Base-by-base conservation (phyloP, 2,113 vertebrate species). In the Menidia beryllina region DNA sequence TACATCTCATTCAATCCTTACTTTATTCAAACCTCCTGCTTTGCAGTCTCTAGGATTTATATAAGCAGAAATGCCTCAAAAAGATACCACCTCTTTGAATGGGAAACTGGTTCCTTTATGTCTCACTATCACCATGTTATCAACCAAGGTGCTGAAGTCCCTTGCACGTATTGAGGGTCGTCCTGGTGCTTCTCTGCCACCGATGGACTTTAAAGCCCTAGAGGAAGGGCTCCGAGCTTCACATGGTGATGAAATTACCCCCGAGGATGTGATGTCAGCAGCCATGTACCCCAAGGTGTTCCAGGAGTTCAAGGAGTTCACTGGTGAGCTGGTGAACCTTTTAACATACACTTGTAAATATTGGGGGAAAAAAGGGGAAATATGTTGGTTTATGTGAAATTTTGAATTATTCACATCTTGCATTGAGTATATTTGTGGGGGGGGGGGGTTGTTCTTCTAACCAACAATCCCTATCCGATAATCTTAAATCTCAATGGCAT, bases 201-300 rank as follows among this genome's bases (percentile, higher is more conserved):
- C 95, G 0, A 75, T 97, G 93, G 95, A 98, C 61, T 96, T 98
- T 58, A 53, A 90, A 45, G 79, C 82, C 0, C 82, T 98, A 82
- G 94, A 96, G 76, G 88, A 90, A 63, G 93, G 94, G 8, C 88
- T 98, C 45, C 74, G 25, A 0, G 82, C 90, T 0, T 36, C 91
- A 4, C 94, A 97, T 0, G 88, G 89, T 1, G 95, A 96, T 0
- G 95, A 97, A 1, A 93, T 97, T 73, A 94, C 94, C 25, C 91
- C 95, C 0, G 97, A 98, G 83, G 96, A 98, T 0, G 93, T 98
- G 60, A 94, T 98, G 75, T 98, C 97, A 0, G 95, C 97, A 0
- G 96, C 97, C 49, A 98, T 98, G 92, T 98, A 98, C 73, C 96
- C 96, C 0, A 95, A 97, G 4, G 97, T 98, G 38, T 98, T 95